phyloP scores from a whole-genome alignment of 2,888 invertebrate species.

The Nomada goodeniana region DNA sequence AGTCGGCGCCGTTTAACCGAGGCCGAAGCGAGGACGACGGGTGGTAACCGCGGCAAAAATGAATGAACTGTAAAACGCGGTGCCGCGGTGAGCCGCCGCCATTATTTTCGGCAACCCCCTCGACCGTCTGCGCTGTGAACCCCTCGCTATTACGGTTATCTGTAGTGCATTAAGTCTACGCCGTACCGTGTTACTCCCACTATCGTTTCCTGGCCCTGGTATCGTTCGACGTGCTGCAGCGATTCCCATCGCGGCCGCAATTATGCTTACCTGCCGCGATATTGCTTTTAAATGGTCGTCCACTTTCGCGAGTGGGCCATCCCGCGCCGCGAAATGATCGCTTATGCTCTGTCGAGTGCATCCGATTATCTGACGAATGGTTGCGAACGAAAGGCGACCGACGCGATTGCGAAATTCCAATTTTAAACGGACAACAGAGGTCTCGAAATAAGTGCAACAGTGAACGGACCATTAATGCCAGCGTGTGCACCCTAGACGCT shows the following conservation, averaged over 20 bases:
- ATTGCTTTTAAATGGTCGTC: conserved; percentile 13
- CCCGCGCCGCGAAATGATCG: neutral
- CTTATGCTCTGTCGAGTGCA: neutral
- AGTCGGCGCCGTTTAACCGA: neutral
- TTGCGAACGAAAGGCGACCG: neutral
- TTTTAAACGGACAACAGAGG: too few relatives aligned
- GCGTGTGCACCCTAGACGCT: too few relatives aligned
- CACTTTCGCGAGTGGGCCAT: neutral
- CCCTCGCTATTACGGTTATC: conserved; percentile 37
- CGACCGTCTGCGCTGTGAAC: conserved; percentile 11
- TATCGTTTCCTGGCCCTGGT: conserved; percentile 11
- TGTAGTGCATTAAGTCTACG: conserved; percentile 38
- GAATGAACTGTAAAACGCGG: conserved; percentile 26
- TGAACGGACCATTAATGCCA: too few relatives aligned
- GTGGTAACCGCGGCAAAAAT: conserved; percentile 28
- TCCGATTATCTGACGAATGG: neutral
- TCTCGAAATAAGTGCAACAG: too few relatives aligned
- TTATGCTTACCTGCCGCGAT: conserved; percentile 24
- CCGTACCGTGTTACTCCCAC: neutral
- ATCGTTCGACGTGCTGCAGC: conserved; percentile 43
- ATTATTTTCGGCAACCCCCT: conserved; percentile 39
- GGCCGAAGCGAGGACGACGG: neutral
- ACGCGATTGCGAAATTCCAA: too few relatives aligned
- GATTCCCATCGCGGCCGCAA: conserved; percentile 26
- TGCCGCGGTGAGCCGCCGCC: conserved; percentile 22